A percentile compares a stretch with the other conserved stretches of the same genome.
These are phyloP conservation scores for Pachliopta kotzebuea DNA, from an alignment of 2,888 invertebrate species.

Conservation along the genomic window DNA sequence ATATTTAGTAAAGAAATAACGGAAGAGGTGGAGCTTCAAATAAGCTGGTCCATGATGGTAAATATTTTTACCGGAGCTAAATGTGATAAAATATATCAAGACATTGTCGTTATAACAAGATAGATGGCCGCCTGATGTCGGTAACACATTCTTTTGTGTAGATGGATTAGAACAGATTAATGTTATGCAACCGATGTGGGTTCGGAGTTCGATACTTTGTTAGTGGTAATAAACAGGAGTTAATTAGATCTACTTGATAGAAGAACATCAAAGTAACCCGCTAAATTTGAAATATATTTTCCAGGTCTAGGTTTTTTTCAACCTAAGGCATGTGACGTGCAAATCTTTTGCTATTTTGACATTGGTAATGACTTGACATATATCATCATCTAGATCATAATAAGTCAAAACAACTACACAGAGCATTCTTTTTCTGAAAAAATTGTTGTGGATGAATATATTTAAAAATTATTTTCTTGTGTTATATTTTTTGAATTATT, in stretches of 20 bases:
- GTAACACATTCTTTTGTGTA: conserved; percentile 58
- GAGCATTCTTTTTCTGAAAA: no score
- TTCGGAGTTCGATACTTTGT: neutral
- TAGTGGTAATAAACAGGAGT: neutral
- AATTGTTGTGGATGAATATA: no score
- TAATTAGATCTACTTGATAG: neutral
- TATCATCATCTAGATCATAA: no score
- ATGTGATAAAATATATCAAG: conserved; percentile 78
- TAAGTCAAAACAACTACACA: no score
- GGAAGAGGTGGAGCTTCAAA: conserved; percentile 43
- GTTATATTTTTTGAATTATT: no score
- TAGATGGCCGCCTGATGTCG: conserved; percentile 62
- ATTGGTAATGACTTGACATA: no score
- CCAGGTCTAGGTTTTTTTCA: no score
- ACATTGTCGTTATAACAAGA: conserved; percentile 77
- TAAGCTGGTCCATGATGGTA: conserved; percentile 51
- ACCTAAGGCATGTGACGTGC: no score
- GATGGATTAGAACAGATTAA: conserved; percentile 59
- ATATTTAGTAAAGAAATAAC: conserved; percentile 20
- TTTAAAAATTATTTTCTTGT: no score
- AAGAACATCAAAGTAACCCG: no score
- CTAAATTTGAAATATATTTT: no score
- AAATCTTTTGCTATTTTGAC: no score
- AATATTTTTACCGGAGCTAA: conserved; percentile 72
- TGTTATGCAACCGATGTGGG: conserved; percentile 46